phyloP scores from a whole-genome alignment of 1,140 invertebrate species.

The Pseudomyrmex sp. region DNA sequence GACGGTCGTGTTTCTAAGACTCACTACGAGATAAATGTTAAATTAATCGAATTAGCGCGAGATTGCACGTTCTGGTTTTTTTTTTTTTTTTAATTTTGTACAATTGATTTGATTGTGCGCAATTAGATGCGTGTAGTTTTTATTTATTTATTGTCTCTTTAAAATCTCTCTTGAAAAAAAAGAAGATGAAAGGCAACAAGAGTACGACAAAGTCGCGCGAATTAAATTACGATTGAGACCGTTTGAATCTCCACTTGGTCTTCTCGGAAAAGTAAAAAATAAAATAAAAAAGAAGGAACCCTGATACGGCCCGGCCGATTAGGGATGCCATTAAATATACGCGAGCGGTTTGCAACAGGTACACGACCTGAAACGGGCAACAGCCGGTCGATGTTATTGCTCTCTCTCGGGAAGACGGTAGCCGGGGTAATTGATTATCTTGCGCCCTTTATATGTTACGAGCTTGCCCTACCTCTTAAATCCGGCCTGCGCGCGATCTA shows the following conservation, averaged over 20 bases:
- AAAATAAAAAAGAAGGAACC: conserved; percentile 23
- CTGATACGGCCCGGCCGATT: conserved; percentile 72
- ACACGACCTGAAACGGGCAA: conserved; percentile 65
- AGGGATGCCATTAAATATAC: conserved; percentile 74
- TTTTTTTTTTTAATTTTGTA: no score
- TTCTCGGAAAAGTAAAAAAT: conserved; percentile 56
- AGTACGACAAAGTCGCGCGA: background rate
- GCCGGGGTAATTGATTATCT: conserved; percentile 82
- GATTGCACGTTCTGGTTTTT: no score
- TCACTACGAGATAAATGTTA: no score
- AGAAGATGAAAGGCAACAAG: background rate
- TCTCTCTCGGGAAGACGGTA: conserved; percentile 76
- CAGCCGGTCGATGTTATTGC: conserved; percentile 73
- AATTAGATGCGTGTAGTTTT: no score
- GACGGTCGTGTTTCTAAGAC: background rate
- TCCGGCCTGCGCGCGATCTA: conserved; percentile 71
- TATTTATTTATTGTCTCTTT: no score
- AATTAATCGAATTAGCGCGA: no score
- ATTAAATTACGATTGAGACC: conserved; percentile 33
- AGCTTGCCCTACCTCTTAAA: conserved; percentile 71
- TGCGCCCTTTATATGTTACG: conserved; percentile 76
- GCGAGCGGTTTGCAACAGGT: conserved; percentile 68
- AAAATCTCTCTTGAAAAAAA: no score
- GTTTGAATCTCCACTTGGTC: conserved; percentile 7
- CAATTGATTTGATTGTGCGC: no score